Percentiles rank a stretch among this genome's conserved stretches.
These are phyloP conservation scores for Pangasius macronema DNA, from an alignment of 2,797 vertebrate genomes.

Conservation along the genomic window DNA sequence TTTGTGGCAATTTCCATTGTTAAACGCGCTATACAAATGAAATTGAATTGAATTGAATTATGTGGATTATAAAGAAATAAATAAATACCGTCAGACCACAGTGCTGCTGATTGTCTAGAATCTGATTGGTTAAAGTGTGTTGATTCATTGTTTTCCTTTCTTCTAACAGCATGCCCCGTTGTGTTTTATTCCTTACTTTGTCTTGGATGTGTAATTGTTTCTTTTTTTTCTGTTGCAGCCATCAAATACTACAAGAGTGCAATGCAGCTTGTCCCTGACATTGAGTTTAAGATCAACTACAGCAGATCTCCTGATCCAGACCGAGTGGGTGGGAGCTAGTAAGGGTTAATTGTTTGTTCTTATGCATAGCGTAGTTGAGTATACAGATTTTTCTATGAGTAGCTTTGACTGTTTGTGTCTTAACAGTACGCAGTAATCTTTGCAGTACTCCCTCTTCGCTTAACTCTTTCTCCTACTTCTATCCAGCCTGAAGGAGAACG, in stretches of 20 bases:
- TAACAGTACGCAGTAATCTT: neutral
- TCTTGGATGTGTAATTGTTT: neutral
- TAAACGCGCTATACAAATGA: too few relatives aligned
- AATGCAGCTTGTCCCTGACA: conserved; percentile 98
- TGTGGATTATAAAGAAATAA: too few relatives aligned
- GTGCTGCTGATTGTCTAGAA: neutral
- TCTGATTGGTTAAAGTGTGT: neutral
- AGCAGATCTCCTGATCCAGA: conserved; percentile 87
- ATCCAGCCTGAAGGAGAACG: conserved; percentile 79
- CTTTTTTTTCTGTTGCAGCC: conserved; percentile 73
- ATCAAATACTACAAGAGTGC: conserved; percentile 98
- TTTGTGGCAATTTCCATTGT: too few relatives aligned
- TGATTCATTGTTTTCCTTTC: neutral
- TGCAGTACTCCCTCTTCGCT: neutral
- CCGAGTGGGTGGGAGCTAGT: conserved; percentile 85
- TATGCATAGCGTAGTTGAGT: neutral
- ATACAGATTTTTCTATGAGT: neutral
- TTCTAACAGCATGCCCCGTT: neutral
- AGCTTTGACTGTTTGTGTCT: neutral
- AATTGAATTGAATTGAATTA: neutral
- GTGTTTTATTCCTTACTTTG: neutral
- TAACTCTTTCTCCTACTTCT: neutral
- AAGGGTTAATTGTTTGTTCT: conserved; percentile 58
- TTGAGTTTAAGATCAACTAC: conserved; percentile 97
- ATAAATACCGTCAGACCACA: neutral